A percentile compares a stretch with the other conserved stretches of the same genome.
phyloP scores from a whole-genome alignment of 2,113 vertebrate genomes.

The Gila orcuttii region DNA sequence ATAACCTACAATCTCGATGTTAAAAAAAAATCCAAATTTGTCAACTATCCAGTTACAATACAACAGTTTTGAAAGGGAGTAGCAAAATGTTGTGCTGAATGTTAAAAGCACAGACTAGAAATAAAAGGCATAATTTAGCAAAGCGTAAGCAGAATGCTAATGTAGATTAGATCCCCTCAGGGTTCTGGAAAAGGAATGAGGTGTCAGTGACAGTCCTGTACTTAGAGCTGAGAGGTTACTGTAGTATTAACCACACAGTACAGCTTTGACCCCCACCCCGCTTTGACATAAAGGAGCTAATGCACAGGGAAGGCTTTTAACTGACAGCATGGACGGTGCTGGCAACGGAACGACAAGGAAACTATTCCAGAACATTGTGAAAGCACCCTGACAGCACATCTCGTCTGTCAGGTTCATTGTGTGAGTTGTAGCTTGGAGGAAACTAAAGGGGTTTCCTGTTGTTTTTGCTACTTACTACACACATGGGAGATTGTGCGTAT shows the following conservation, averaged over 20 bases:
- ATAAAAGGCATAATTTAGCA: slow-evolving; percentile 4
- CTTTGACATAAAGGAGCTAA: too few relatives aligned
- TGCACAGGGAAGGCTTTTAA: too few relatives aligned
- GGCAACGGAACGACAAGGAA: too few relatives aligned
- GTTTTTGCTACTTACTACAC: slow-evolving; percentile 16
- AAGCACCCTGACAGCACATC: background rate
- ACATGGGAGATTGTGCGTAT: background rate
- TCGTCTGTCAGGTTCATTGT: background rate
- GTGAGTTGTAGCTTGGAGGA: background rate
- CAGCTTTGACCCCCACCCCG: too few relatives aligned
- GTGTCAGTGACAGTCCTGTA: slow-evolving; percentile 24
- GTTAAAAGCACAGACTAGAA: background rate
- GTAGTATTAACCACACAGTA: background rate
- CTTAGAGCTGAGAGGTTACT: slow-evolving; percentile 20
- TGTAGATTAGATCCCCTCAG: background rate
- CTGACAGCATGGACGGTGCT: too few relatives aligned
- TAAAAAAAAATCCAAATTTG: background rate
- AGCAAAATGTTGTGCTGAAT: background rate
- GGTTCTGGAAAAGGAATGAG: slow-evolving; percentile 7
- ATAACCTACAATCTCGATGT: background rate
- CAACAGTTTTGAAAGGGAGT: background rate
- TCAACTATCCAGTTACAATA: background rate
- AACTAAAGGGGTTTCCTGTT: slow-evolving; percentile 18
- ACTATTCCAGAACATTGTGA: too few relatives aligned
- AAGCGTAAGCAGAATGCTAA: background rate